These are phyloP conservation scores for Aspidapion aeneum DNA, from an alignment of 2,888 invertebrate species.

Conservation along the genomic window DNA sequence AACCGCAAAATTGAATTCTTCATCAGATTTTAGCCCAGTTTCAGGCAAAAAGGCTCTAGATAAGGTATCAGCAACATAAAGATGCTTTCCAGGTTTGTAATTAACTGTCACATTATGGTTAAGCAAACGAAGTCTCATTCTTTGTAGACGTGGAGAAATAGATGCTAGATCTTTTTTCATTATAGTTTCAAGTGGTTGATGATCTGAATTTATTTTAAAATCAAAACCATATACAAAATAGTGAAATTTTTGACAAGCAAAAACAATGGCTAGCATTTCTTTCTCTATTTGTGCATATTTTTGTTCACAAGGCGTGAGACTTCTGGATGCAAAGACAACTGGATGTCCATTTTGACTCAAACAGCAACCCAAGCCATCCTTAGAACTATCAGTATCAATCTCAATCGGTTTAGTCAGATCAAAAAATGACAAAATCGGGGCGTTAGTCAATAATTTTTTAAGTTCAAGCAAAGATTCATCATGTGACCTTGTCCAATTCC, in stretches of 20 bases:
- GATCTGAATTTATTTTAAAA: constrained; percentile 18
- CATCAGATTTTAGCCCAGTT: not conserved
- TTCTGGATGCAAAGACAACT: constrained; percentile 32
- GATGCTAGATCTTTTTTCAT: not conserved
- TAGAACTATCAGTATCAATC: constrained; percentile 18
- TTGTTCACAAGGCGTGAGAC: constrained; percentile 33
- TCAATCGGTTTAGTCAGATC: not conserved
- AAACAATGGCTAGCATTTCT: constrained; percentile 36
- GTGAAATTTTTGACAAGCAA: constrained; percentile 37
- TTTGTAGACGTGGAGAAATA: constrained; percentile 30
- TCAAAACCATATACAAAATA: constrained; percentile 4
- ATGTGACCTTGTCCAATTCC: constrained; percentile 19
- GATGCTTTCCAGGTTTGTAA: constrained; percentile 31
- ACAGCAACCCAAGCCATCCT: constrained; percentile 35
- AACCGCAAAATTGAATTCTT: not conserved
- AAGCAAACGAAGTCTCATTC: constrained; percentile 33
- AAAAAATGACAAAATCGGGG: constrained; percentile 27
- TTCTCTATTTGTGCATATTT: constrained; percentile 44
- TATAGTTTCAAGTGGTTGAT: not conserved
- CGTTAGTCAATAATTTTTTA: constrained; percentile 25
- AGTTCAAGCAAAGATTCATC: constrained; percentile 20
- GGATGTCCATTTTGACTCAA: constrained; percentile 36
- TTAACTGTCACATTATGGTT: constrained; percentile 31
- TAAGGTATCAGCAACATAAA: constrained; percentile 29
- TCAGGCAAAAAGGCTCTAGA: constrained; percentile 21